Evolutionary conservation across 2,113 vertebrate species (phyloP), one percentile per base, ranked within the genome.

Genomic region (Holacanthus passer): DNA sequence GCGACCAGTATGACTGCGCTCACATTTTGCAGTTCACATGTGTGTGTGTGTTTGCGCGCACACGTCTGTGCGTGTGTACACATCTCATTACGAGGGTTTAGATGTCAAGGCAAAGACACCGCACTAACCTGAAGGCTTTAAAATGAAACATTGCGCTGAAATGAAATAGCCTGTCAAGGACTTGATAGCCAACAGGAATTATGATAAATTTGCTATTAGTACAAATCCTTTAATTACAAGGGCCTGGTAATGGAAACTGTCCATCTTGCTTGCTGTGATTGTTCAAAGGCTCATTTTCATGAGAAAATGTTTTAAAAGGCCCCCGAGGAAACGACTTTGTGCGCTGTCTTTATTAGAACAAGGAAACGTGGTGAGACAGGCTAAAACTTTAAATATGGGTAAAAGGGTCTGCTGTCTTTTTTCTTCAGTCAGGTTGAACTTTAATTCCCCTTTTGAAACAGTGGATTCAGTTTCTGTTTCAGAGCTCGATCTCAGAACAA

Each of bases 201-300:
- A 93, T 94, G 92, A 94, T 93, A 86, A 91, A 94, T 93, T 89
- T 93, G 82, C 91, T 88, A 90, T 93, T 94, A 93, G 91, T 84
- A 85, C 82, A 93, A 95, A 93, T 88, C 85, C 84, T 88, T 94
- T 93, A 94, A 94, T 94, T 94, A 94, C 87, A 91, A 83, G 84
- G 58, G 48, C 64, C 73, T 59, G 77, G 87, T 94, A 94, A 94
- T 94, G 92, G 93, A 93, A 94, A 92, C 85, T 94, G 94, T 95
- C 94, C 88, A 83, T 94, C 94, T 92, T 73, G 85, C 87, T 90
- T 60, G 79, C 86, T 88, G 90, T 85, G 83, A 86, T 88, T 87
- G 82, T 78, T 79, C 80, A 91, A 89, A 90, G 84, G 75, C 85
- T 86, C 62, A 82, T 93, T 94, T 92, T 88, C 85, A 73, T 82